These are phyloP conservation scores for Lagodon rhomboides DNA, from an alignment of 2,797 vertebrate genomes.

Conservation along the genomic window DNA sequence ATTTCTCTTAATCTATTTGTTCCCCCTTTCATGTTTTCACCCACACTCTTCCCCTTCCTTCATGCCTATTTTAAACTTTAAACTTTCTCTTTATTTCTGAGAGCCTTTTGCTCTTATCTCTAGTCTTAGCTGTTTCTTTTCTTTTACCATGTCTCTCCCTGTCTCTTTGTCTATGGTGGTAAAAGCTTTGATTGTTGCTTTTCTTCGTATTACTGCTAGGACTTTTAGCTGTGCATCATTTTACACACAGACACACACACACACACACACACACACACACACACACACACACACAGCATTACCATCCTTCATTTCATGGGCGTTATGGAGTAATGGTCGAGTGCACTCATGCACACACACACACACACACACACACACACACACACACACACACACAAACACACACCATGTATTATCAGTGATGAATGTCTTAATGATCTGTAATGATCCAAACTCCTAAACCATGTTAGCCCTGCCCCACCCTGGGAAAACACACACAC, in stretches of 20 bases:
- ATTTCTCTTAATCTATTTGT: conserved; percentile 66
- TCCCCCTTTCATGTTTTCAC: conserved; percentile 46
- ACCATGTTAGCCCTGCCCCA: conserved; percentile 41
- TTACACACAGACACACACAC: conserved; percentile 15
- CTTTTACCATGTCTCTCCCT: conserved; percentile 28
- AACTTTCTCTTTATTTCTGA: conserved; percentile 25
- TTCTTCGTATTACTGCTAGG: conserved; percentile 29
- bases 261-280: conserved; percentile 2
- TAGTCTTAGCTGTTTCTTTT: conserved; percentile 20
- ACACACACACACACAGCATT: neutral
- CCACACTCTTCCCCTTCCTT: conserved; percentile 25
- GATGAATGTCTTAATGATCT: conserved; percentile 90
- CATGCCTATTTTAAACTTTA: conserved; percentile 9
- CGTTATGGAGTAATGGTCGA: conserved; percentile 23
- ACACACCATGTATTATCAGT: conserved; percentile 58
- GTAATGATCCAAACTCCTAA: conserved; percentile 76
- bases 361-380: neutral
- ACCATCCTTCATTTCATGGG: conserved; percentile 24
- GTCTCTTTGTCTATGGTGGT: conserved; percentile 37
- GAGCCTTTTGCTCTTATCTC: conserved; percentile 4
- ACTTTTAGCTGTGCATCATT: conserved; percentile 42
- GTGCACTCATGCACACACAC: neutral
- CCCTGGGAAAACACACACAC: conserved; percentile 12
- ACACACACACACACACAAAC: neutral
- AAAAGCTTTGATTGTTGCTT: conserved; percentile 59